phyloP scores from a whole-genome alignment of 2,888 invertebrate species.

The Nineta flava region DNA sequence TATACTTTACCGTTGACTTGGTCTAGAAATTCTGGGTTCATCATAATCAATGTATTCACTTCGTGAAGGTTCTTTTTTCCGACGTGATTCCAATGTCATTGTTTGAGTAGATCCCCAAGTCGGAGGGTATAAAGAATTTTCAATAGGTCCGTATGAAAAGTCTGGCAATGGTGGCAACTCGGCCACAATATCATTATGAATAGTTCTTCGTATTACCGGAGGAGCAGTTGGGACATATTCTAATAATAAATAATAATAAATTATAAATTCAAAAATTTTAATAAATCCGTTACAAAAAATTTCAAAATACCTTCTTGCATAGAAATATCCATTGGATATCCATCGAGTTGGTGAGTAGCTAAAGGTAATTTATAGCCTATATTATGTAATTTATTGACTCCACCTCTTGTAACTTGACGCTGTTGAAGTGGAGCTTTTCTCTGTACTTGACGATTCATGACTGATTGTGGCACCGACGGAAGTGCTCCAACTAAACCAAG shows the following conservation, averaged over 20 bases:
- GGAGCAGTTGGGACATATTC: conserved; percentile 7
- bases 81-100: background rate
- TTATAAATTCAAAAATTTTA: no score
- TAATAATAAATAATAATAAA: background rate
- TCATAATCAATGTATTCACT: background rate
- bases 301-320: conserved; percentile 6
- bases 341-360: conserved; percentile 2
- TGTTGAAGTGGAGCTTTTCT: conserved; percentile 1
- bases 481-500: conserved; percentile 19
- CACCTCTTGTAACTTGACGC: conserved; percentile 9
- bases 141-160: conserved; percentile 7
- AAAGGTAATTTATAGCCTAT: background rate
- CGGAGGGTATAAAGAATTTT: background rate
- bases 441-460: conserved; percentile 1
- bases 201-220: conserved; percentile 18
- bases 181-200: conserved; percentile 20
- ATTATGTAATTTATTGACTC: background rate
- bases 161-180: conserved; percentile 16
- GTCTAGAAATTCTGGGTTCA: background rate
- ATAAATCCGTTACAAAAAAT: background rate
- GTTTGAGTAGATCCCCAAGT: background rate
- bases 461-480: conserved; percentile 2
- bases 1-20: background rate
- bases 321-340: conserved; percentile 5
- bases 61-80: background rate